Base-by-base conservation (phyloP, 1,140 invertebrate species). In the Drosophila pseudoananassae region DNA sequence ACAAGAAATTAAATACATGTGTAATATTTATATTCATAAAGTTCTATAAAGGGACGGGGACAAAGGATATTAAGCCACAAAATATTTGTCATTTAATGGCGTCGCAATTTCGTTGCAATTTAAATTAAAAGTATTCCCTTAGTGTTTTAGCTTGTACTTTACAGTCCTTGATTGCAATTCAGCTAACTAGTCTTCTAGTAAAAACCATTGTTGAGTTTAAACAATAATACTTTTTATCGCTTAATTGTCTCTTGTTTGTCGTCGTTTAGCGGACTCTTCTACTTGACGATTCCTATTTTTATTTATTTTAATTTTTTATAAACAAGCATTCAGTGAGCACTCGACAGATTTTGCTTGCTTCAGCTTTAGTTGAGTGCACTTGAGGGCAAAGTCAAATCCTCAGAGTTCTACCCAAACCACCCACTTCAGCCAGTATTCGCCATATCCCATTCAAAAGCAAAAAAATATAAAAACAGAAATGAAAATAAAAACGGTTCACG, bases 311-410 rank as follows among this genome's bases (percentile, higher is more conserved):
- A 46, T 47, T 66, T 43, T 38, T 45, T 47, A 45, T 52, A 64
- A 84, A 58, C 53, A 79, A 60, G 60, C 51, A 72, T 76, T 83
- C 56, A 68, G 65, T 45, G 29, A 43, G 65, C 49, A 27, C 77
- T 84, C 47, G 29, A 73, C 63, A 77, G 76, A 65, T 69, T 76
- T 69, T 64, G 63, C 59, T 79, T 80, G 33, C 33, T 36, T 36
- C n/a, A 36, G 52, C 81, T 69, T 47, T 65, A 64, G 60, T 68
- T 46, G 54, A 80, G 73, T 68, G 66, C 81, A 73, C 81, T 85
- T 69, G 72, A 20, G 59, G 66, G 27, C 49, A 51, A 55, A 20
- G 29, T 59, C 57, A 36, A 7, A 27, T 12, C n/a, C 10, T 14
- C 4, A n/a, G 38, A 17, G 23, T 14, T 29, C 31, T 1, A 8